These are phyloP conservation scores for Acleris literana DNA, from an alignment of 2,888 invertebrate species.

Conservation along the genomic window DNA sequence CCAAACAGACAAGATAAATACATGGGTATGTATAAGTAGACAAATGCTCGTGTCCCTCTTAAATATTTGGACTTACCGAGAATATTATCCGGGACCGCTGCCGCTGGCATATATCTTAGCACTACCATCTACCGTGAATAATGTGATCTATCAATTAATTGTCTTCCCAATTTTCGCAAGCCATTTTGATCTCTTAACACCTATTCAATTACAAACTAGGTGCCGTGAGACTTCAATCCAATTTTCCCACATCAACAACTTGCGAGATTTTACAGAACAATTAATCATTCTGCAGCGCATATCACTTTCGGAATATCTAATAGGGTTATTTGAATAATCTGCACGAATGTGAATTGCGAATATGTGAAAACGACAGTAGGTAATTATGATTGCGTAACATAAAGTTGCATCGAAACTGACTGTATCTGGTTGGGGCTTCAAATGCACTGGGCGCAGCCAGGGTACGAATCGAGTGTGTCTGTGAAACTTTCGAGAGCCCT, in stretches of 20 bases:
- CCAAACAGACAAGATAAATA: too few relatives aligned
- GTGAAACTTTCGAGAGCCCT: conserved; percentile 63
- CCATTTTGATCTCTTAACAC: conserved; percentile 10
- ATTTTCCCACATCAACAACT: conserved; percentile 18
- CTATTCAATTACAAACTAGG: conserved; percentile 9
- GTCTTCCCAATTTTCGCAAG: conserved; percentile 6
- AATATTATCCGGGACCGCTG: too few relatives aligned
- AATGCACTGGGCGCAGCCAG: conserved; percentile 21
- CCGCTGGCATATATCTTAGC: too few relatives aligned
- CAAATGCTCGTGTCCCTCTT: too few relatives aligned
- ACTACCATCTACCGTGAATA: too few relatives aligned
- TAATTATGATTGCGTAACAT: conserved; percentile 9
- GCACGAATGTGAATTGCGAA: conserved; percentile 16
- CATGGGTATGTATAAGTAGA: too few relatives aligned
- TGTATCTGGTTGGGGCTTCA: conserved; percentile 11
- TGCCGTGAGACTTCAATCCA: conserved; percentile 14
- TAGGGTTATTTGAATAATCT: conserved; percentile 19
- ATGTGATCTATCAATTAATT: too few relatives aligned
- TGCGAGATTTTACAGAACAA: conserved; percentile 22
- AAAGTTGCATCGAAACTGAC: conserved; percentile 9
- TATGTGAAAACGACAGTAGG: conserved; percentile 6
- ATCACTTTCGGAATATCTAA: conserved; percentile 21
- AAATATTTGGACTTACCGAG: too few relatives aligned
- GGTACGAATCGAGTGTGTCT: conserved; percentile 19
- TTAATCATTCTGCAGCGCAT: conserved; percentile 16